Evolutionary conservation across 2,888 invertebrate genomes (phyloP), one percentile per base, ranked within the genome.

Genomic region (Synergus japonicus): DNA sequence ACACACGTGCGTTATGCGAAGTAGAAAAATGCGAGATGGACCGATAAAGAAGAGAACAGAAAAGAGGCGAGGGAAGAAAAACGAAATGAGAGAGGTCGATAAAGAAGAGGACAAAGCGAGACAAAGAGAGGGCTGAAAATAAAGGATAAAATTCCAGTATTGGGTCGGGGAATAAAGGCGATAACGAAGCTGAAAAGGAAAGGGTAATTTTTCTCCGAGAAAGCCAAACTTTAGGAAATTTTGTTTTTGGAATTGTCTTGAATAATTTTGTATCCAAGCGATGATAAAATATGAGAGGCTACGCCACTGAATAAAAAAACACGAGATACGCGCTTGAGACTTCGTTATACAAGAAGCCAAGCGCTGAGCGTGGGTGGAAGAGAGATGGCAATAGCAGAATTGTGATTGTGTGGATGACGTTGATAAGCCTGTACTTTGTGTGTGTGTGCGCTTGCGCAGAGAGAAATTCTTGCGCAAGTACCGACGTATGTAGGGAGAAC

Each of bases 401-500:
- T 29, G 76, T 46, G 43, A 12, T 44, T 22, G 64, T 77, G 77
- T 43, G 65, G 43, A 18, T 77, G 77, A 37, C 77, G 66, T 22
- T 43, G 60, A 22, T 60, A n/a, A 46, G 63, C 54, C 69, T 41
- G 37, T 15, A 15, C 13, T 4, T 54, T 66, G 46, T 58, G 79
- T 54, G 69, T 46, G 49, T 29, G 22, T 77, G 84, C 85, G 85
- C 83, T 83, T 84, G 85, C 83, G 87, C 82, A 82, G 83, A 63
- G 78, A 79, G 80, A 83, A 82, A 81, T 83, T 86, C 83, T 87
- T 87, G 86, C 87, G 87, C 86, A 88, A 87, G 87, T 84, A 85
- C 80, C 78, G 81, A 80, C 83, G 83, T 83, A 83, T 85, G 81
- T 79, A 80, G 81, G 79, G 76, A 82, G 81, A 77, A 58, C 78